Conservation (phyloP, 2,113 vertebrate genomes). For the Thermophis baileyi region DNA sequence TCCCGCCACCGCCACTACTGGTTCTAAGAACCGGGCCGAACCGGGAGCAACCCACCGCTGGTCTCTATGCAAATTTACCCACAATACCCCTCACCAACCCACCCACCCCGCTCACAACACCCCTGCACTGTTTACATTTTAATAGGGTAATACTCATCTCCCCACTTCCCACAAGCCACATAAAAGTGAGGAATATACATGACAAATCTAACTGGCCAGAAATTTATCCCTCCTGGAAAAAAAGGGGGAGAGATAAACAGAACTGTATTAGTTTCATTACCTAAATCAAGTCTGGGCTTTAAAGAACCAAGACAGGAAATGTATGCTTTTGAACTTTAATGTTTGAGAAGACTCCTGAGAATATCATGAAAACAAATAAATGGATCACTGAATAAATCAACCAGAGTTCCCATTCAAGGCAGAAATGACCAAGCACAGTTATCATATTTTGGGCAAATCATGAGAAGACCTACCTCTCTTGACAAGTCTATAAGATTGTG, state of each 20-base stretch:
- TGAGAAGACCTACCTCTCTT: neutral
- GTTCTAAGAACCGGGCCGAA: too few species aligned
- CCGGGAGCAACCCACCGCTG: too few species aligned
- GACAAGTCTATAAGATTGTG: neutral
- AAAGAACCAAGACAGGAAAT: neutral
- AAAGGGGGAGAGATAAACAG: neutral
- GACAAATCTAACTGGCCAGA: neutral
- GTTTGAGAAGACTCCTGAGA: neutral
- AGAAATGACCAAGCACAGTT: neutral
- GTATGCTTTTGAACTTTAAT: neutral
- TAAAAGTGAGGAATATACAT: neutral
- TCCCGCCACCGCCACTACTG: too few species aligned
- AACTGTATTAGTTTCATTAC: neutral
- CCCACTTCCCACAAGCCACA: neutral
- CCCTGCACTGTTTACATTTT: too few species aligned
- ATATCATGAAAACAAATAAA: neutral
- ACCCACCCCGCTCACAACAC: too few species aligned
- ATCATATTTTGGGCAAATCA: neutral
- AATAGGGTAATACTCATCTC: too few species aligned
- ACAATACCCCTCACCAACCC: too few species aligned
- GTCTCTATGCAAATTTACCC: too few species aligned
- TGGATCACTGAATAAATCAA: neutral
- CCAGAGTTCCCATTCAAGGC: neutral
- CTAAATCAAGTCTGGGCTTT: neutral
- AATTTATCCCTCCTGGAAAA: neutral